A percentile compares a stretch with the other conserved stretches of the same genome.
Conservation (phyloP, 2,113 vertebrate species). For the Psephotus haematonotus region DNA sequence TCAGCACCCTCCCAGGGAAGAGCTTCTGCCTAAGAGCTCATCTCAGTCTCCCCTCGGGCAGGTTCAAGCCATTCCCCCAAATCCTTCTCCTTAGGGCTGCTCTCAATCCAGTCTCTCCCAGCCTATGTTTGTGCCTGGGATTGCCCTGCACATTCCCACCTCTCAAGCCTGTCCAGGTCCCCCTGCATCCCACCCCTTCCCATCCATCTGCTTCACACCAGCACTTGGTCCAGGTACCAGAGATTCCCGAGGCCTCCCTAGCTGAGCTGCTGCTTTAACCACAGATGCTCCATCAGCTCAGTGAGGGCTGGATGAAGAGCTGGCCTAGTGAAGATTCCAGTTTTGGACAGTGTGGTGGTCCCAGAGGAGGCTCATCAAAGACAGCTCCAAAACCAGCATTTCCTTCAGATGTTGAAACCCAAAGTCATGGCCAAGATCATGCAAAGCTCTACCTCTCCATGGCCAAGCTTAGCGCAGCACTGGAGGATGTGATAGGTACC, state of each 20-base stretch:
- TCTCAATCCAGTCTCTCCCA: not conserved
- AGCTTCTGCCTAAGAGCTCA: not conserved
- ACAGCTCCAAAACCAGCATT: not conserved
- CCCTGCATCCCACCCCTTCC: not conserved
- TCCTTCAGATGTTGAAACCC: not conserved
- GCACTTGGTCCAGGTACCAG: not conserved
- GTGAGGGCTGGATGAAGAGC: not conserved
- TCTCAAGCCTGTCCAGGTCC: not conserved
- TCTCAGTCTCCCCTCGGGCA: not conserved
- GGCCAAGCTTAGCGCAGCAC: not conserved
- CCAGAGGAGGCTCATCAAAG: not conserved
- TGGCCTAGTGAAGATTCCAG: not conserved
- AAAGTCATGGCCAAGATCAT: not conserved
- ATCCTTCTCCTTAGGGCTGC: not conserved
- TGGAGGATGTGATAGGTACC: not conserved
- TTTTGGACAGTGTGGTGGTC: not conserved
- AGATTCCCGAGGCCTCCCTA: fast-evolving
- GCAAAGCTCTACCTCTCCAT: not conserved
- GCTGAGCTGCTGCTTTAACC: not conserved
- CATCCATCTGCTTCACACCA: not conserved
- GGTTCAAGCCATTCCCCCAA: not conserved
- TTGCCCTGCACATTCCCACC: not conserved
- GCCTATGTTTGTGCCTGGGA: not conserved
- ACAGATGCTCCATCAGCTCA: not conserved
- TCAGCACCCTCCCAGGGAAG: not conserved